Percentiles rank a stretch among this genome's conserved stretches.
Evolutionary conservation across 1,140 invertebrate genomes (phyloP).

Genomic region (Leptinotarsa lineolata): DNA sequence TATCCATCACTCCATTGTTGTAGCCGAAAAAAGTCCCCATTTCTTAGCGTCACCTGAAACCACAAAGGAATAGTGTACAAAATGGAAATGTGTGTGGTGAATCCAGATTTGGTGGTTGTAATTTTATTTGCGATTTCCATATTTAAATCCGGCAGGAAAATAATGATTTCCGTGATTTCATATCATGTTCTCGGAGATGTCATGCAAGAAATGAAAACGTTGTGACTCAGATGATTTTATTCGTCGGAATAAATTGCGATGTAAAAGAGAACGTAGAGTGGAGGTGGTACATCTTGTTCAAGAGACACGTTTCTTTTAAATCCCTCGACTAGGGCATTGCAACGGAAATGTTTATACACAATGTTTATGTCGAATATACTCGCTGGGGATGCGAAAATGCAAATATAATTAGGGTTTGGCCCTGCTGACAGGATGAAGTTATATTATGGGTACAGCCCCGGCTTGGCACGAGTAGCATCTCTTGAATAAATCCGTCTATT

Average conservation of each 20-base stretch:
- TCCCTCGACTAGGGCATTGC: conserved; percentile 32
- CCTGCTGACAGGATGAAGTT: too few relatives aligned
- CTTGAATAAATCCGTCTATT: too few relatives aligned
- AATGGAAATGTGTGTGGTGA: conserved; percentile 27
- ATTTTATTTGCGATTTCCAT: conserved; percentile 42
- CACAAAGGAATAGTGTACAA: conserved; percentile 1
- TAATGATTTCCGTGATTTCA: conserved; percentile 39
- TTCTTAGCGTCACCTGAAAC: not conserved
- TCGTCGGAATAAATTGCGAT: conserved; percentile 39
- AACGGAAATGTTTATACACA: conserved; percentile 38
- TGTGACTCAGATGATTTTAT: conserved; percentile 40
- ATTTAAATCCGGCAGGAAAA: conserved; percentile 39
- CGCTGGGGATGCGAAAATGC: too few relatives aligned
- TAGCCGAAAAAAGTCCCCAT: not conserved
- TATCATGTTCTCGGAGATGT: conserved; percentile 37
- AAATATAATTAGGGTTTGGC: too few relatives aligned
- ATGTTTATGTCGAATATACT: too few relatives aligned
- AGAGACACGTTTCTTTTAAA: conserved; percentile 38
- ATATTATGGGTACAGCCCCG: too few relatives aligned
- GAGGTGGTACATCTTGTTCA: conserved; percentile 36
- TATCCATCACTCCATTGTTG: too few relatives aligned
- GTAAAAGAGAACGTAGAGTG: conserved; percentile 33
- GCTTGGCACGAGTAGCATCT: too few relatives aligned
- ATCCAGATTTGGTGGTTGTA: conserved; percentile 39
- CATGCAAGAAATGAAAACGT: conserved; percentile 38